A percentile compares a stretch with the other conserved stretches of the same genome.
phyloP scores from a whole-genome alignment of 1,140 invertebrate genomes.

The Calycopis cecrops region DNA sequence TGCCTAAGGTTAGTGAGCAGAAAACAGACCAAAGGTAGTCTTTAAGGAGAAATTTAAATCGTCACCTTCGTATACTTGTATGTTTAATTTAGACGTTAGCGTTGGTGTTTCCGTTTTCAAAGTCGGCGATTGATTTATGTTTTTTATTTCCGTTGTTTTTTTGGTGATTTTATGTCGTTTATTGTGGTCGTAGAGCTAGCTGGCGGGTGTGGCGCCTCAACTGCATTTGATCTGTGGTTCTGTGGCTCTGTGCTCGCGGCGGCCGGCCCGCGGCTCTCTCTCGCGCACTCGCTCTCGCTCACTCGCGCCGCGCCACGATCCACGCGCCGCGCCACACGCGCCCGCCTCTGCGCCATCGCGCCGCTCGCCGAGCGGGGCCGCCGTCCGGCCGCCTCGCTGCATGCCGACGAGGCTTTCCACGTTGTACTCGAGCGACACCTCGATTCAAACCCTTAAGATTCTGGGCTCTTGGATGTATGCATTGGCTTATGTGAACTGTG shows the following conservation, averaged over 20 bases:
- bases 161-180: conserved; percentile 64
- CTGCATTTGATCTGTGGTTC: conserved; percentile 74
- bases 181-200: conserved; percentile 69
- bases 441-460: conserved; percentile 73
- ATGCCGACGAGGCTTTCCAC: conserved; percentile 69
- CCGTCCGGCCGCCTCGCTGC: conserved; percentile 62
- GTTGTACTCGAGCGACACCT: conserved; percentile 66
- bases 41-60: conserved; percentile 75
- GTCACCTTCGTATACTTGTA: conserved; percentile 73
- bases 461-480: conserved; percentile 74
- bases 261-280: conserved; percentile 41
- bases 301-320: conserved; percentile 33
- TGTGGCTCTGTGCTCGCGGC: conserved; percentile 51
- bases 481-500: conserved; percentile 74
- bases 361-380: conserved; percentile 34
- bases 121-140: conserved; percentile 67
- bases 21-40: conserved; percentile 82
- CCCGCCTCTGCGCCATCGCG: conserved; percentile 16
- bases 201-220: conserved; percentile 63
- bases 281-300: conserved; percentile 26
- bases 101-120: conserved; percentile 70
- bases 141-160: conserved; percentile 39
- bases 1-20: conserved; percentile 96
- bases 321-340: conserved; percentile 23
- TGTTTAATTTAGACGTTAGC: conserved; percentile 71